Evolutionary conservation across 2,113 vertebrate species (phyloP).

Genomic region (Chiloscyllium plagiosum): DNA sequence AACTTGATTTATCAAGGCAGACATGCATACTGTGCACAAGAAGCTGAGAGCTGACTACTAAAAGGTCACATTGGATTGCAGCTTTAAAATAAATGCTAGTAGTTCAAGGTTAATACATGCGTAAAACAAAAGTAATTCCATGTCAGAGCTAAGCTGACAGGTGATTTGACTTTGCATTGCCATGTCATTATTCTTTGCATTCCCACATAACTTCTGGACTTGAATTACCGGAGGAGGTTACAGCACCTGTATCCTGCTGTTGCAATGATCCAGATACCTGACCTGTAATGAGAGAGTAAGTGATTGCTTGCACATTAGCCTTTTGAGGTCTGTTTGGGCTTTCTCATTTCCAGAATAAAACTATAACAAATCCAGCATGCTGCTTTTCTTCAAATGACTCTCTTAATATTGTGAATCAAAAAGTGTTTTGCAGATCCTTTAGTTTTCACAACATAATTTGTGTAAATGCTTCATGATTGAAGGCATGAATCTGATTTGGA

Average conservation of each 20-base stretch:
- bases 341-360: background rate
- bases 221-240: constrained; percentile 59
- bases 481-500: background rate
- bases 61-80: constrained; percentile 43
- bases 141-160: constrained; percentile 71
- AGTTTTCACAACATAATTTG: background rate
- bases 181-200: constrained; percentile 61
- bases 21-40: background rate
- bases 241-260: constrained; percentile 72
- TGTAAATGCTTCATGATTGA: background rate
- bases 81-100: constrained; percentile 73
- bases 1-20: background rate
- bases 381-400: background rate
- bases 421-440: background rate
- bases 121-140: constrained; percentile 74
- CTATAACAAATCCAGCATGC: background rate
- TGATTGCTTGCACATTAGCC: background rate
- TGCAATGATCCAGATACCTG: constrained; percentile 49
- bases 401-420: background rate
- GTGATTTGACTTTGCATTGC: constrained; percentile 69
- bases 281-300: constrained; percentile 18
- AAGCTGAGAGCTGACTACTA: background rate
- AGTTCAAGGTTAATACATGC: constrained; percentile 79
- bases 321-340: background rate
- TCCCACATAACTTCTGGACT: constrained; percentile 58